Percentiles rank a stretch among this genome's conserved stretches.
These are phyloP conservation scores for Aegithalos caudatus DNA, from an alignment of 2,113 vertebrate genomes.

Conservation along the genomic window DNA sequence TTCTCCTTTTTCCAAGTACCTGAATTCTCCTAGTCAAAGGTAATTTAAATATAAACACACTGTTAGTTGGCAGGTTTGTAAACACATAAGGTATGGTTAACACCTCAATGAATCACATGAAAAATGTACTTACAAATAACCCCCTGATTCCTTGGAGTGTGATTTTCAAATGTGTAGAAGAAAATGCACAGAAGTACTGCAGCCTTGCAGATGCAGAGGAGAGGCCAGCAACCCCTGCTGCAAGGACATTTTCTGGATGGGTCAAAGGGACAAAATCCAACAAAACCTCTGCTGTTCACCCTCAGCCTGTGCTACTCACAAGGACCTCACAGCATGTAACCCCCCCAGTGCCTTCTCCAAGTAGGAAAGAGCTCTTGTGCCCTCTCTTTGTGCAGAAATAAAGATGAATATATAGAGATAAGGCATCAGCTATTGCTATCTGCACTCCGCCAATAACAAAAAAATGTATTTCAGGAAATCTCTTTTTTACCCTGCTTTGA, in stretches of 20 bases:
- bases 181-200: neutral
- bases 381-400: neutral
- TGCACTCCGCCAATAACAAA: neutral
- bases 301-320: neutral
- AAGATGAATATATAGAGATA: neutral
- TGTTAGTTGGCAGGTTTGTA: neutral
- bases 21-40: neutral
- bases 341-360: neutral
- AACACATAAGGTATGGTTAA: neutral
- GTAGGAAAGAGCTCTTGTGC: neutral
- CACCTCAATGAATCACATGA: accelerated
- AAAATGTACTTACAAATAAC: neutral
- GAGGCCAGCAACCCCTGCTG: neutral
- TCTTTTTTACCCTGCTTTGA: neutral
- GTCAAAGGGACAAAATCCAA: neutral
- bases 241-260: neutral
- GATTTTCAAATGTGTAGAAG: neutral
- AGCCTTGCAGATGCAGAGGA: neutral
- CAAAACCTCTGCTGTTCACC: neutral
- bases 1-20: neutral
- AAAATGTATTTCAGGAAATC: neutral
- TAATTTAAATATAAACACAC: neutral
- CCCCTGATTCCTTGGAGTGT: neutral
- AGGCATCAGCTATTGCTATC: neutral
- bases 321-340: neutral